Evolutionary conservation across 1,140 invertebrate species (phyloP).

Genomic region (Pseudomyrmex flavicornis): DNA sequence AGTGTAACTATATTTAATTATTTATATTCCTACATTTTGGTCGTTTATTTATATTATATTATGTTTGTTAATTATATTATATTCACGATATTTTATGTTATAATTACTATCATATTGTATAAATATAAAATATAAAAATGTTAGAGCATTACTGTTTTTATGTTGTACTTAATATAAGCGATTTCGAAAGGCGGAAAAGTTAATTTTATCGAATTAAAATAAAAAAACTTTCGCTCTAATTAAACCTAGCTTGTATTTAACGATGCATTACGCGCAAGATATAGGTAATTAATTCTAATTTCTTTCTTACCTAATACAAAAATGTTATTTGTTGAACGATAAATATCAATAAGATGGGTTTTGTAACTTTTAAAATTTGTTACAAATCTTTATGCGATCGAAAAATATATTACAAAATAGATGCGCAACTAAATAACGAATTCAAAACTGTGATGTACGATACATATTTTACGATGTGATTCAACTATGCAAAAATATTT

Average conservation of each 20-base stretch:
- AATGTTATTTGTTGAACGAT: not conserved
- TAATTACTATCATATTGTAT: not conserved
- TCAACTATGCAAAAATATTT: not conserved
- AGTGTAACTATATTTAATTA: no score
- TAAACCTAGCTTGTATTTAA: constrained; percentile 12
- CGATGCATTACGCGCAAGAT: not conserved
- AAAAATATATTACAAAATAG: no score
- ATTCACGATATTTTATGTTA: not conserved
- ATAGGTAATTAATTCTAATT: not conserved
- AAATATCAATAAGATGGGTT: not conserved
- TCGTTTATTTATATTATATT: no score
- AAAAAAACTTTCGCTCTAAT: constrained; percentile 35
- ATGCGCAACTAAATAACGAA: no score
- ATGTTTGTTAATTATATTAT: no score
- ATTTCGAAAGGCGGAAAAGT: constrained; percentile 37
- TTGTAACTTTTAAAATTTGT: no score
- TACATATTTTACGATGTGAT: not conserved
- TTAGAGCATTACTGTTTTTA: not conserved
- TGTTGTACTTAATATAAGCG: not conserved
- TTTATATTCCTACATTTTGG: no score
- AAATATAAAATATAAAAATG: constrained; percentile 19
- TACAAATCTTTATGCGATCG: no score
- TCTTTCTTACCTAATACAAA: not conserved
- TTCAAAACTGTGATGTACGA: not conserved
- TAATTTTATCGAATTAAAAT: constrained; percentile 17